A percentile compares a stretch with the other conserved stretches of the same genome.
phyloP scores from a whole-genome alignment of 2,113 vertebrate genomes.

The Hemicordylus capensis region DNA sequence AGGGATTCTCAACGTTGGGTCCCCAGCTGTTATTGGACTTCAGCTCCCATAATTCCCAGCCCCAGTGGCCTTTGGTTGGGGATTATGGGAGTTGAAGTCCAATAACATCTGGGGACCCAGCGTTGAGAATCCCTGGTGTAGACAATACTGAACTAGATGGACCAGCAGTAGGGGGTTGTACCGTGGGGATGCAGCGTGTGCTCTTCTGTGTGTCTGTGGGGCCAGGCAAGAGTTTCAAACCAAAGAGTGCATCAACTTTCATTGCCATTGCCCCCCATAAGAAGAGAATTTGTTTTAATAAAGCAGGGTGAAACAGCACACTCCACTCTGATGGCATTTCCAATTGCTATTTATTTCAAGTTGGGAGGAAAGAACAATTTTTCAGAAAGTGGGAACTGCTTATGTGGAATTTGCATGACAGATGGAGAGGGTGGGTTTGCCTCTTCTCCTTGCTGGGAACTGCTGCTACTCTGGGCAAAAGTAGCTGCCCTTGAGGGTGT shows the following conservation, averaged over 20 bases:
- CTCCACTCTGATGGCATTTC: background rate
- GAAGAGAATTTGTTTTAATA: background rate
- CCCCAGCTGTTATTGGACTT: too few species aligned
- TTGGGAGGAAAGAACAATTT: background rate
- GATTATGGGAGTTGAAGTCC: too few species aligned
- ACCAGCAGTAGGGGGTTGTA: background rate
- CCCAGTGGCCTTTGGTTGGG: too few species aligned
- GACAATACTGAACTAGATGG: background rate
- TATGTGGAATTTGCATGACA: accelerated
- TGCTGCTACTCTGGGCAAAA: background rate
- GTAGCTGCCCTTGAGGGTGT: background rate
- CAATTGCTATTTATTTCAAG: background rate
- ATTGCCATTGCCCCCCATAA: background rate
- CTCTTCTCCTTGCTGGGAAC: background rate
- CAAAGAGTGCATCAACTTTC: background rate
- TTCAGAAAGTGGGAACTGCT: background rate
- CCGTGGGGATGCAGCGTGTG: too few species aligned
- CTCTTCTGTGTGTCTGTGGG: too few species aligned
- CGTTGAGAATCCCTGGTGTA: too few species aligned
- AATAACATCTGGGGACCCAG: too few species aligned
- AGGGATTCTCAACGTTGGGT: too few species aligned
- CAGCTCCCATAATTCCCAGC: too few species aligned
- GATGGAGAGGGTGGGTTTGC: background rate
- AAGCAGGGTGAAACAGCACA: background rate
- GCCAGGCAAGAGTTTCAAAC: background rate